Evolutionary conservation across 2,797 vertebrate genomes (phyloP), one percentile per base, ranked within the genome.

Genomic region (Micromesistius poutassou): DNA sequence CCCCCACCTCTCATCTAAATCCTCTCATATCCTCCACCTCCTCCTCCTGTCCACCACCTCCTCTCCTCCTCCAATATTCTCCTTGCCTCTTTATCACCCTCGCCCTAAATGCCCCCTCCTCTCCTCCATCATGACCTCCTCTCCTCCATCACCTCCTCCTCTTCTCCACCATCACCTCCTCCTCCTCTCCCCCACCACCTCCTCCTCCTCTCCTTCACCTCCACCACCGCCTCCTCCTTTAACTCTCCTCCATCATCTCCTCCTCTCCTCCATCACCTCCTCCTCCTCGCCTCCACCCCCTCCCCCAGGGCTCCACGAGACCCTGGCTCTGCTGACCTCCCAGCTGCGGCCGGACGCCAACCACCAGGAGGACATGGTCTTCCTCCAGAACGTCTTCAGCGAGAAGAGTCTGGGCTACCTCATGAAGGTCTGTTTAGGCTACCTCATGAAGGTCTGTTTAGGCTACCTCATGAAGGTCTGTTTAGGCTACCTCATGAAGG

Each of bases 341-440:
- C 97, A 98, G 91, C 93, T 98, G 80, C 88, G 95, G 82, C 97
- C 97, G 0, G 96, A 97, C 85, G 97, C 97, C 82, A 97, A 97
- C 86, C 97, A 98, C 89, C 96, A 96, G 85, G 97, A 97, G 84
- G 97, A 98, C 87, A 96, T 98, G 95, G 95, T 97, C 81, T 98
- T 98, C 91, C 94, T 98, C 79, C 95, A 93, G 82, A 95, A 97
- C 0, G 96, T 98, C 81, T 98, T 98, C 94, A 98, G 97, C 76
- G 97, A 98, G 86, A 96, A 94, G 85, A 97, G 97, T 88, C 92
- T 98, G 85, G 90, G 93, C 79, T 98, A 96, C 80, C 90, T 98
- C 73, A 97, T 98, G 96, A 98, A 98, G 96, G 97, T 98, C 25
- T 76, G 78, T 5, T 9, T 10, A 38, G 36, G 10, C 1, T 98